These are phyloP conservation scores for Melieria omissa DNA, from an alignment of 2,888 invertebrate genomes.

Conservation along the genomic window DNA sequence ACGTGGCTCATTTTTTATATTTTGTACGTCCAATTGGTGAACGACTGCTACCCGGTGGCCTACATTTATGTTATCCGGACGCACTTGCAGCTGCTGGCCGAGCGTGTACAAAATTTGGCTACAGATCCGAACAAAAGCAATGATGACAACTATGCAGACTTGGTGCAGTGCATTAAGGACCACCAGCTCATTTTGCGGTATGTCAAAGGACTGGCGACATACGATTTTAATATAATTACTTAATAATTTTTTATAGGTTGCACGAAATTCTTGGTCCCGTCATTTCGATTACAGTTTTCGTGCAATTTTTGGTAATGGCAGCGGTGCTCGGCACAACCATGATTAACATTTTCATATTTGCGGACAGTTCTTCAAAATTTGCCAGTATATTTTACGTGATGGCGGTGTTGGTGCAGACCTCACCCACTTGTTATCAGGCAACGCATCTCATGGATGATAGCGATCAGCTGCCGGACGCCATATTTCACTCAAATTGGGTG, in stretches of 20 bases:
- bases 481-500: slow-evolving; percentile 49
- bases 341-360: slow-evolving; percentile 50
- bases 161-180: slow-evolving; percentile 45
- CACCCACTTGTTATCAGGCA: slow-evolving; percentile 49
- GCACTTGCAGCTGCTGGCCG: slow-evolving; percentile 42
- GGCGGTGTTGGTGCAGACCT: slow-evolving; percentile 45
- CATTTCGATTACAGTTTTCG: slow-evolving; percentile 48
- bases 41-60: slow-evolving; percentile 46
- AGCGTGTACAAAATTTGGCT: slow-evolving; percentile 39
- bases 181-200: slow-evolving; percentile 42
- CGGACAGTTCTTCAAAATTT: slow-evolving; percentile 43
- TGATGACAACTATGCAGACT: slow-evolving; percentile 15
- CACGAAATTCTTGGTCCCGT: slow-evolving; percentile 32
- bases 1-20: slow-evolving; percentile 20
- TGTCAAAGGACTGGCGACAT: background rate
- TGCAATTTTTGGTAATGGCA: slow-evolving; percentile 48
- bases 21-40: slow-evolving; percentile 39
- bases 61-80: slow-evolving; percentile 44
- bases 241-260: slow-evolving; percentile 3
- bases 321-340: slow-evolving; percentile 46
- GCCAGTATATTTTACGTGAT: slow-evolving; percentile 42
- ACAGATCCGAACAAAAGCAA: slow-evolving; percentile 11
- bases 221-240: background rate
- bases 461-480: slow-evolving; percentile 44
- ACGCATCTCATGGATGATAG: slow-evolving; percentile 47